These are phyloP conservation scores for Zoanthus sociatus DNA, from an alignment of 92 coral and sea anemone genomes.

Conservation along the genomic window DNA sequence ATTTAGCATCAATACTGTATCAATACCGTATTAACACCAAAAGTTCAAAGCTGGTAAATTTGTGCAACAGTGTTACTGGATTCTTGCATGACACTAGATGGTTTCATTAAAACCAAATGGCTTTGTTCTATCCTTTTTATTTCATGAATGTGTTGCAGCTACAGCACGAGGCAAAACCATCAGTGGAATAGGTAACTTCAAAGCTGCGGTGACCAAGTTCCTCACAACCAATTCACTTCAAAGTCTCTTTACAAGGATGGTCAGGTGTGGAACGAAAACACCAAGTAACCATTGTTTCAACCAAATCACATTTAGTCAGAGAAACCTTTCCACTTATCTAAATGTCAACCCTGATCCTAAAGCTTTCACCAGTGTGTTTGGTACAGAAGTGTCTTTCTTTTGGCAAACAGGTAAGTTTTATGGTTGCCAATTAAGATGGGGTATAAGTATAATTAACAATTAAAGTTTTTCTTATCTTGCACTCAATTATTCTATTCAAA, in stretches of 20 bases:
- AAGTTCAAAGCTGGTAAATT: too few species aligned
- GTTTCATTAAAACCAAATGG: too few species aligned
- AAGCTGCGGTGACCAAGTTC: slow-evolving; percentile 83
- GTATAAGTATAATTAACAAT: too few species aligned
- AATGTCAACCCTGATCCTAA: slow-evolving; percentile 85
- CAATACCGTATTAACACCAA: too few species aligned
- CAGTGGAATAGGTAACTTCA: slow-evolving; percentile 70
- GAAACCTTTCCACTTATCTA: slow-evolving; percentile 75
- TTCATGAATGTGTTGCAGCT: slow-evolving; percentile 15
- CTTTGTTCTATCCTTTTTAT: background rate
- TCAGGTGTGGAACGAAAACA: slow-evolving; percentile 51
- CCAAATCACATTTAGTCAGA: slow-evolving; percentile 57
- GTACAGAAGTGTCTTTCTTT: slow-evolving; percentile 81
- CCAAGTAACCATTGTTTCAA: slow-evolving; percentile 25
- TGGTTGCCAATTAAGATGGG: too few species aligned
- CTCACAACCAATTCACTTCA: slow-evolving; percentile 87
- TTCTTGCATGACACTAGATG: too few species aligned
- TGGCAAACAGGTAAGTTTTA: slow-evolving; percentile 89
- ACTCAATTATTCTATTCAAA: too few species aligned
- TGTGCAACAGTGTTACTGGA: background rate
- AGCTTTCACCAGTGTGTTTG: slow-evolving; percentile 89
- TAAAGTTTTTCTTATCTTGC: too few species aligned
- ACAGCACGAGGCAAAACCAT: slow-evolving; percentile 43
- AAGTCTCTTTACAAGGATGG: slow-evolving; percentile 71
- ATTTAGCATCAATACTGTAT: too few species aligned